These are phyloP conservation scores for Myocastor coypus DNA, from an alignment of 2,113 vertebrate genomes.

Conservation along the genomic window DNA sequence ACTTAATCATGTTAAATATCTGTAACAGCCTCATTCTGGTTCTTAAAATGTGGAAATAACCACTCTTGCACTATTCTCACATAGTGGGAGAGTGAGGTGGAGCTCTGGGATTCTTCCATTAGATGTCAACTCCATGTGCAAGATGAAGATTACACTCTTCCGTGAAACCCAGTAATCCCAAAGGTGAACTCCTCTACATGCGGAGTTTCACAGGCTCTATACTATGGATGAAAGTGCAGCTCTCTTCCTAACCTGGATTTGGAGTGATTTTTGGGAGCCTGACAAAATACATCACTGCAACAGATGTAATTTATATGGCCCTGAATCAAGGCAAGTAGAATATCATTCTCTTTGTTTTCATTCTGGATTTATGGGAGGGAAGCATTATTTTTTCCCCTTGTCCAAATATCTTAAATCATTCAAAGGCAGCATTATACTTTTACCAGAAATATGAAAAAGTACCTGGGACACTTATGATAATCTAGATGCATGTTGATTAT, in stretches of 20 bases:
- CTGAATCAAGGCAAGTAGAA: conserved; percentile 49
- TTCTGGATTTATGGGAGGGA: conserved; percentile 60
- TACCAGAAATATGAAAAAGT: conserved; percentile 75
- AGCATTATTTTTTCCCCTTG: conserved; percentile 34
- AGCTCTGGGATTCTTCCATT: neutral
- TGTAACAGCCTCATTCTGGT: conserved; percentile 1
- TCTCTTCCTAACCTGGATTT: conserved; percentile 37
- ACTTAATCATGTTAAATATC: conserved; percentile 7
- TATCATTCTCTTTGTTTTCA: conserved; percentile 69
- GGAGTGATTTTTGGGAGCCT: neutral
- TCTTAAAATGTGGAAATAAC: conserved; percentile 60
- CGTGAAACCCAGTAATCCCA: conserved; percentile 53
- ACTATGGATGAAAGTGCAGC: neutral
- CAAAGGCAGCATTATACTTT: conserved; percentile 51
- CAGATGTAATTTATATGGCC: conserved; percentile 45
- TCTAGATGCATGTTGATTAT: conserved; percentile 84
- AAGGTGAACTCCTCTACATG: neutral
- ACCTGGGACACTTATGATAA: conserved; percentile 79
- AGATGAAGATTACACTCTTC: conserved; percentile 24
- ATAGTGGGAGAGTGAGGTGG: neutral
- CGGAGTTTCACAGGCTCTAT: conserved; percentile 1
- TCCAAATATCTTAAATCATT: conserved; percentile 78
- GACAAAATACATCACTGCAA: conserved; percentile 54
- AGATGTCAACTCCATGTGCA: neutral
- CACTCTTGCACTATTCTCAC: neutral